Evolutionary conservation across 2,888 invertebrate species (phyloP), one percentile per base, ranked within the genome.

Genomic region (Sesia bembeciformis): DNA sequence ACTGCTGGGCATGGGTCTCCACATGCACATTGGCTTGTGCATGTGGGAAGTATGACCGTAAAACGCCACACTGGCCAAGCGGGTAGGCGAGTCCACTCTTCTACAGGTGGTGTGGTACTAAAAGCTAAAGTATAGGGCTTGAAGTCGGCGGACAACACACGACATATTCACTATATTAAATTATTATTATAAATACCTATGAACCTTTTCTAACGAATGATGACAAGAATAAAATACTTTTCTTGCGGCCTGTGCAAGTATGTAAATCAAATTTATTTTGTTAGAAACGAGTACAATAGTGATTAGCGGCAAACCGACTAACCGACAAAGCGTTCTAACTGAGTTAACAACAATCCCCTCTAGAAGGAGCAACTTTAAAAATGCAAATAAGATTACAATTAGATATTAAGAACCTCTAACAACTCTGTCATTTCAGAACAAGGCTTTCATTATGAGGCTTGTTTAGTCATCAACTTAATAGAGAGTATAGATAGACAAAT

Each of bases 321-420:
- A n/a, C n/a, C n/a, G n/a, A n/a, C n/a, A n/a, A n/a, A 49, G 49
- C 50, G 46, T 56, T 51, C 40, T 54, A 54, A 56, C 46, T 42
- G 59, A 68, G 64, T 63, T 68, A 68, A 64, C 64, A 62, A 60
- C 59, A 64, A 68, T 68, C 66, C 64, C 56, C 64, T 67, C 63
- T 61, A 59, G 65, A 66, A 66, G 62, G 62, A 67, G 66, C 60
- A 66, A 71, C 69, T 76, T 76, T 74, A 74, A 74, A 80, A 74
- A 80, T 79, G 76, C 73, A 77, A 79, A 79, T 78, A 72, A 72
- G 73, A 73, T 78, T 74, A 76, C 75, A 76, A 77, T 77, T 74
- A 78, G 69, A 74, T 77, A 78, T 78, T 78, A 74, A 72, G 71
- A 73, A 69, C 69, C 70, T 66, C 64, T 68, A 68, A 65, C 66